These are phyloP conservation scores for Himalopsyche japonica DNA, from an alignment of 2,888 invertebrate genomes.

Conservation along the genomic window DNA sequence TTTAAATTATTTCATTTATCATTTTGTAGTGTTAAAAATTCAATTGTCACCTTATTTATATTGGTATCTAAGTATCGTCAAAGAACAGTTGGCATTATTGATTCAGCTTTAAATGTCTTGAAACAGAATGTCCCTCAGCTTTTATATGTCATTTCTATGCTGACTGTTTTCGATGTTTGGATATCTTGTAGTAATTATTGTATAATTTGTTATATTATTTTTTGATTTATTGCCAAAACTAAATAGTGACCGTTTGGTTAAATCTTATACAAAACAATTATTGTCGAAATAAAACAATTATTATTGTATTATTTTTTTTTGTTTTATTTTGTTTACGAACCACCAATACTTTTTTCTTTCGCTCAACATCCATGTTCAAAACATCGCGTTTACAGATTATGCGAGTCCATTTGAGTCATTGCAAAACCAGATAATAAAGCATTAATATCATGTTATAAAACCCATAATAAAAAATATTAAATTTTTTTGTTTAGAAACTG, in stretches of 20 bases:
- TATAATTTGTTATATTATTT: conserved; percentile 12
- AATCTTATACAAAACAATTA: conserved; percentile 26
- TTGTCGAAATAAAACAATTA: conserved; percentile 26
- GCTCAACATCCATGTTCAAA: background rate
- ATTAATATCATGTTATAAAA: too few relatives aligned
- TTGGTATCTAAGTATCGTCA: background rate
- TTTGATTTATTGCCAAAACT: conserved; percentile 5
- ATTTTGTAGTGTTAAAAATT: background rate
- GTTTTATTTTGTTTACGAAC: conserved; percentile 3
- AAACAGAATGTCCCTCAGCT: background rate
- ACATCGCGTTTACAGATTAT: too few relatives aligned
- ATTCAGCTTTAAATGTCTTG: background rate
- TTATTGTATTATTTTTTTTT: conserved; percentile 22
- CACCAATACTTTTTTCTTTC: background rate
- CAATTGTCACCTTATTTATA: background rate
- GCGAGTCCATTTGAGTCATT: too few relatives aligned
- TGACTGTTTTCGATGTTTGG: background rate
- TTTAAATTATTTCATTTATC: background rate
- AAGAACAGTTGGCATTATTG: background rate
- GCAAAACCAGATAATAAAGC: too few relatives aligned
- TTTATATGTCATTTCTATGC: background rate
- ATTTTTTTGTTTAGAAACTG: too few relatives aligned
- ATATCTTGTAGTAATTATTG: background rate
- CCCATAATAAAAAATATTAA: too few relatives aligned
- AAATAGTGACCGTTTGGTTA: background rate